Percentiles rank a stretch among this genome's conserved stretches.
phyloP scores from a whole-genome alignment of 1,140 invertebrate species.

The silkworm (Bombyx mori) region DNA sequence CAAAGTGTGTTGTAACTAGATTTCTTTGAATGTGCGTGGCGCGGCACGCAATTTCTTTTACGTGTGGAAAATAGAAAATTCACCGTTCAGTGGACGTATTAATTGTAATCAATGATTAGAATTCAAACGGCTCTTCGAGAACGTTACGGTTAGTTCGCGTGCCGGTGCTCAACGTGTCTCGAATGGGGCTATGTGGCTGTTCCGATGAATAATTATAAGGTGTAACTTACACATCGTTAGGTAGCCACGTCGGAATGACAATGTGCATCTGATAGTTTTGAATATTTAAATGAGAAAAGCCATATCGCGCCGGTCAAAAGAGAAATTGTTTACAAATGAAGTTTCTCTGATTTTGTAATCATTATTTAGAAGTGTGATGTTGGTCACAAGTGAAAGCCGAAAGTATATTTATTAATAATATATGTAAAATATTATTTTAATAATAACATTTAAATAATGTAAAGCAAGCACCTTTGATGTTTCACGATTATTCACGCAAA shows the following conservation, averaged over 20 bases:
- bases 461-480: too few relatives aligned
- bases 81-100: slow-evolving; percentile 65
- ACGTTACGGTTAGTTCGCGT: slow-evolving; percentile 66
- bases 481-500: too few relatives aligned
- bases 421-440: not conserved
- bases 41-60: slow-evolving; percentile 64
- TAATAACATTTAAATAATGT: too few relatives aligned
- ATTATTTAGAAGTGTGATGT: too few relatives aligned
- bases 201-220: slow-evolving; percentile 37
- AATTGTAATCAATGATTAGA: slow-evolving; percentile 62
- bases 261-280: slow-evolving; percentile 31
- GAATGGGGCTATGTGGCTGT: slow-evolving; percentile 49
- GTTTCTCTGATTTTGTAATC: slow-evolving; percentile 15
- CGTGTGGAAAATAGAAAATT: slow-evolving; percentile 70
- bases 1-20: slow-evolving; percentile 37
- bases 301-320: slow-evolving; percentile 30
- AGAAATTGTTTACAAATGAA: slow-evolving; percentile 34
- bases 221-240: slow-evolving; percentile 6
- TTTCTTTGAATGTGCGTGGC: slow-evolving; percentile 48
- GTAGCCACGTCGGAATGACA: slow-evolving; percentile 26
- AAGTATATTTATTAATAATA: not conserved
- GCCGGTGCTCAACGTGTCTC: slow-evolving; percentile 40
- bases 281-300: slow-evolving; percentile 19
- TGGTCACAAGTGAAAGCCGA: not conserved
- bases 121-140: slow-evolving; percentile 52